phyloP scores from a whole-genome alignment of 1,140 invertebrate genomes.

The Reticulitermes speratus region DNA sequence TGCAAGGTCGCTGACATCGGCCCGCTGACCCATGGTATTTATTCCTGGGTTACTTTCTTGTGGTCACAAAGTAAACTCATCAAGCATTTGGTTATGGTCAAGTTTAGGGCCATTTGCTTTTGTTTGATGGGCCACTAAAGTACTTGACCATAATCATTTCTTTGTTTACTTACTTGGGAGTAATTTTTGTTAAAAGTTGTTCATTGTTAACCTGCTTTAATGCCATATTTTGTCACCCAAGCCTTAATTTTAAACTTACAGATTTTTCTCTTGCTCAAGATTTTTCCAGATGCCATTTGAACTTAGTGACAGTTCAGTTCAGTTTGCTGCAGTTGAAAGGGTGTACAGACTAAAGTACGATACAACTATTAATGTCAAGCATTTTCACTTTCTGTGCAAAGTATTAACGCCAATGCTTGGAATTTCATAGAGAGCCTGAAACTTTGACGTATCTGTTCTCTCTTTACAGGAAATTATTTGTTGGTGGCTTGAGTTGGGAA shows the following conservation, averaged over 20 bases:
- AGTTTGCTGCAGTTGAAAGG: conserved; percentile 36
- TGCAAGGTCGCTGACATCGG: conserved; percentile 35
- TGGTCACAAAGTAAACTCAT: conserved; percentile 36
- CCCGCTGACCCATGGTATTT: conserved; percentile 43
- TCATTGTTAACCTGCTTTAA: conserved; percentile 29
- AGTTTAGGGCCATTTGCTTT: conserved; percentile 35
- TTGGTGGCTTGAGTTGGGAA: conserved; percentile 96
- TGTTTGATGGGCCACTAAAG: conserved; percentile 35
- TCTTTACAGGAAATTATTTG: conserved; percentile 93
- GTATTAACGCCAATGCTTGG: not conserved
- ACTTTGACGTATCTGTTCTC: conserved; percentile 45
- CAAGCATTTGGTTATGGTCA: conserved; percentile 36
- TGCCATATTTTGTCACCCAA: conserved; percentile 35
- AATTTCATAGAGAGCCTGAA: not conserved
- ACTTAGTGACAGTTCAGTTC: conserved; percentile 36
- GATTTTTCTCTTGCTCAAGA: conserved; percentile 36
- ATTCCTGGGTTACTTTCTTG: conserved; percentile 41
- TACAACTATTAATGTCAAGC: not conserved
- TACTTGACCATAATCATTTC: conserved; percentile 35
- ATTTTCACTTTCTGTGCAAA: conserved; percentile 16
- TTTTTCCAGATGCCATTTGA: conserved; percentile 36
- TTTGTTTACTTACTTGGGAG: conserved; percentile 36
- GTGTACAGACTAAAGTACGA: conserved; percentile 29
- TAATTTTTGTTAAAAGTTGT: conserved; percentile 21
- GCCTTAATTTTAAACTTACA: conserved; percentile 35